These are phyloP conservation scores for Encarsia formosa DNA, from an alignment of 2,888 invertebrate species.

Conservation along the genomic window DNA sequence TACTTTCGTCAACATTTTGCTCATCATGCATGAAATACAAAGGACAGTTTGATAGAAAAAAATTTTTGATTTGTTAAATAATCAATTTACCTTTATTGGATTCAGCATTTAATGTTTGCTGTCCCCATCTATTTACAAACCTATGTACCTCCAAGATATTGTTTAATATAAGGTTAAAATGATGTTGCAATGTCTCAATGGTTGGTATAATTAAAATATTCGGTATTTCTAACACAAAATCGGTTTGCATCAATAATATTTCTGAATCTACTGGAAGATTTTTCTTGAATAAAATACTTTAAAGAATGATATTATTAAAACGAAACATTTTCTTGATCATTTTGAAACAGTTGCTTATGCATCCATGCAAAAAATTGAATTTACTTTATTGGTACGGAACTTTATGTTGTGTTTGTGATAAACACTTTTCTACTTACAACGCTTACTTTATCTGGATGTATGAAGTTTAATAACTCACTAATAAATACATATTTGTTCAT, in stretches of 20 bases:
- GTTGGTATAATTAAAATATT: conserved; percentile 60
- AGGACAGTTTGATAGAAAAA: too few species aligned
- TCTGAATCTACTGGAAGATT: conserved; percentile 14
- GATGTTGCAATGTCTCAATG: conserved; percentile 68
- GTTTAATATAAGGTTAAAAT: conserved; percentile 62
- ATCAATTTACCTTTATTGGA: not conserved
- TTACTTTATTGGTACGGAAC: too few species aligned
- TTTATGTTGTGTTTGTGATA: too few species aligned
- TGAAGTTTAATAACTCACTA: too few species aligned
- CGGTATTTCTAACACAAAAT: conserved; percentile 65
- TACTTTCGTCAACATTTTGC: too few species aligned
- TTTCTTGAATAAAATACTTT: conserved; percentile 19
- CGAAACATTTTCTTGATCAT: too few species aligned
- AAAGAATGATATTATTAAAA: not conserved
- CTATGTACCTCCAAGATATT: conserved; percentile 71
- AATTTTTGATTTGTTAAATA: not conserved
- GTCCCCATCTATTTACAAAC: conserved; percentile 70
- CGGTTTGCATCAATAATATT: conserved; percentile 59
- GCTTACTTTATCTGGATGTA: too few species aligned
- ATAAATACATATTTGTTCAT: too few species aligned
- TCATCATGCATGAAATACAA: too few species aligned
- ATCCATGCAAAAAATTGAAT: too few species aligned
- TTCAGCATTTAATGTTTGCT: conserved; percentile 1
- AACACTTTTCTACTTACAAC: too few species aligned
- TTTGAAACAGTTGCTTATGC: too few species aligned